phyloP scores from a whole-genome alignment of 23 tunicate genomes.

The Aplidium turbinatum region DNA sequence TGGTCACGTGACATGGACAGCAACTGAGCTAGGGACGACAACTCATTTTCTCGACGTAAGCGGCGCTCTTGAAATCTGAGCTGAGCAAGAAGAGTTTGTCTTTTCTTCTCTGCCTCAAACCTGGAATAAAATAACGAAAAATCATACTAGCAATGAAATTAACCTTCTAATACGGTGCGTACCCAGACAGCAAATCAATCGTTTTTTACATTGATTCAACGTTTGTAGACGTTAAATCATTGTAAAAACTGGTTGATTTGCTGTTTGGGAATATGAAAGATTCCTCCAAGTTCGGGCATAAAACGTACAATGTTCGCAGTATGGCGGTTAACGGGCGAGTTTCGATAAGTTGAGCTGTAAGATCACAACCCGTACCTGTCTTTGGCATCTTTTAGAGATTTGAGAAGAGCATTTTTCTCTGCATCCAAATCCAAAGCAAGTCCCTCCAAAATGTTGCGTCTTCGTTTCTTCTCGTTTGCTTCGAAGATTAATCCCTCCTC shows the following conservation, averaged over 20 bases:
- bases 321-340: too few species aligned
- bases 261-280: too few species aligned
- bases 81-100: slow-evolving; percentile 65
- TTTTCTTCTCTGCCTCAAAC: slow-evolving; percentile 29
- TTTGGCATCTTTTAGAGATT: slow-evolving; percentile 40
- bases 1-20: slow-evolving; percentile 52
- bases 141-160: too few species aligned
- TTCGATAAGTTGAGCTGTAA: too few species aligned
- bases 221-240: too few species aligned
- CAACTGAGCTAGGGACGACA: slow-evolving; percentile 41
- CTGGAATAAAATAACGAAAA: too few species aligned
- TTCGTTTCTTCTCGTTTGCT: slow-evolving; percentile 50
- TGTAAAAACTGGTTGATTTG: too few species aligned
- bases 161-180: too few species aligned
- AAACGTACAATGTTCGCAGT: too few species aligned
- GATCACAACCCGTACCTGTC: slow-evolving; percentile 57
- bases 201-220: too few species aligned
- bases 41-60: slow-evolving; percentile 65
- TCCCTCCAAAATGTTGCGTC: slow-evolving; percentile 69
- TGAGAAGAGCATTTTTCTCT: slow-evolving; percentile 61
- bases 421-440: slow-evolving; percentile 66
- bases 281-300: too few species aligned
- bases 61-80: slow-evolving; percentile 65
- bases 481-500: slow-evolving; percentile 62
- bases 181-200: too few species aligned